Evolutionary conservation across 92 coral and sea anemone species (phyloP), one percentile per base, ranked within the genome.

Genomic region (Zoanthus gigantus): DNA sequence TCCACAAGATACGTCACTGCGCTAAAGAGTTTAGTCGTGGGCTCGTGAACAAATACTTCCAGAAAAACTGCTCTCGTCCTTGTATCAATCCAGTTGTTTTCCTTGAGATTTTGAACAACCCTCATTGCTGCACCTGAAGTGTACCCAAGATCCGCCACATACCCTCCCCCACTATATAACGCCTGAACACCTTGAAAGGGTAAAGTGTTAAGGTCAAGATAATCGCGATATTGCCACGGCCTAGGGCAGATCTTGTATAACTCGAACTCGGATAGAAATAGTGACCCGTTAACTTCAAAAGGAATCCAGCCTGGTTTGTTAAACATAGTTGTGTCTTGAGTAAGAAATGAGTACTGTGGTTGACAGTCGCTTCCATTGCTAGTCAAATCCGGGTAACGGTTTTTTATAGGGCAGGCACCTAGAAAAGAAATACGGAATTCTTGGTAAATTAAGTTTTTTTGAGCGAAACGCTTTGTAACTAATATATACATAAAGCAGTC

Each of bases 121-220:
- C 96, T 88, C 84, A 90, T 68, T 1, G 99, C 99, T 30, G 98
- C 90, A 4, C 87, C 66, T 45, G 87, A 92, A 31, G 98, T 93
- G 88, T 96, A 95, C 14, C 99, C 99, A 18, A 96, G 85, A 83
- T 96, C 98, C 0, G 99, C 99, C 30, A 96, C 95, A 84, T 90
- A 96, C 7, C 99, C 99, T 45, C 98, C 96, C 4, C 95, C 97
- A 12, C 97, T 86, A 84, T 95, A 96, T 83, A 90, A 63, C 2
- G 92, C 67, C 30, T 72, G 80, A 32, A 72, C 69, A 0, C 94
- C 91, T 72, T 85, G 94, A 72, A 65, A 88, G 15, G 95, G 95
- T 0, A 92, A 89, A 47, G 77, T 95, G 37, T 90, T 88, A 4
- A 92, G 94, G 65, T 92, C 87, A 23, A 65, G 77, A 52, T 92